phyloP scores from a whole-genome alignment of 2,797 vertebrate genomes.

The Helicolenus hilgendorfi region DNA sequence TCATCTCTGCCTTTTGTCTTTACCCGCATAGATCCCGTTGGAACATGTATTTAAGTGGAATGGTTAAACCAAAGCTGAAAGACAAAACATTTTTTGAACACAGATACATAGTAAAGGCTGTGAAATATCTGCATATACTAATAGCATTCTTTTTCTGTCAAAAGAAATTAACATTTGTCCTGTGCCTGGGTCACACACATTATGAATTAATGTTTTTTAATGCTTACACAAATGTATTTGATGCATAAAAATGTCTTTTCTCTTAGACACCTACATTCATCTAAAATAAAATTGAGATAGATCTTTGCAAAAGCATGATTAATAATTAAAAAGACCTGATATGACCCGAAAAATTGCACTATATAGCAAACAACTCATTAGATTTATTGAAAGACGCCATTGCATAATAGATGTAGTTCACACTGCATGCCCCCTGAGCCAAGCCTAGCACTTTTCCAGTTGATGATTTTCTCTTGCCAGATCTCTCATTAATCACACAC shows the following conservation, averaged over 20 bases:
- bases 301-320: slow-evolving; percentile 6
- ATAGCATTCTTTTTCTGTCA: background rate
- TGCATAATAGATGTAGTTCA: slow-evolving; percentile 2
- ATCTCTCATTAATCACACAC: background rate
- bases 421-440: slow-evolving; percentile 31
- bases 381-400: background rate
- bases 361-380: slow-evolving; percentile 2
- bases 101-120: slow-evolving; percentile 5
- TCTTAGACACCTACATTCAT: slow-evolving; percentile 4
- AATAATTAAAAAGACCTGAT: background rate
- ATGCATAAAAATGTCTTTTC: background rate
- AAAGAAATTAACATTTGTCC: background rate
- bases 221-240: background rate
- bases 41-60: slow-evolving; percentile 5
- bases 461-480: background rate
- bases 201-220: background rate
- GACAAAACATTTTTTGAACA: background rate
- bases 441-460: slow-evolving; percentile 26
- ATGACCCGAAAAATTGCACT: background rate
- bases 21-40: slow-evolving; percentile 23
- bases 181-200: background rate
- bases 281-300: background rate
- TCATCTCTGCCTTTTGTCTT: background rate
- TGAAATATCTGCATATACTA: slow-evolving; percentile 41
- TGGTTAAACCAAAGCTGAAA: background rate